Percentiles rank a stretch among this genome's conserved stretches.
Evolutionary conservation across 2,113 vertebrate genomes (phyloP).

Genomic region (Eleginops maclovinus): DNA sequence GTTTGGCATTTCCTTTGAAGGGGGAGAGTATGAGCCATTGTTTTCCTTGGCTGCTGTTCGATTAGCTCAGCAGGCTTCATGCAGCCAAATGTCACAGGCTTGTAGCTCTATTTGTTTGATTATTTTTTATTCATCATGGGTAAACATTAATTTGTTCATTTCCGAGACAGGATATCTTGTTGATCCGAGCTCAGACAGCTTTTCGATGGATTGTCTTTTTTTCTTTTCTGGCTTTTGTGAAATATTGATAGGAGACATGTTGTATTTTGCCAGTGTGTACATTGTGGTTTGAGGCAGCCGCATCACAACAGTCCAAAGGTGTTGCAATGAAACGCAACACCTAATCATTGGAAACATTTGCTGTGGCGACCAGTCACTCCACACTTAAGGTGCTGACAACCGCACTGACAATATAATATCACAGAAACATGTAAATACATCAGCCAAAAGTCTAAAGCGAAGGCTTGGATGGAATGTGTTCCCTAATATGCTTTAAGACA

Average conservation of each 20-base stretch:
- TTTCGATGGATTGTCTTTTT: not conserved
- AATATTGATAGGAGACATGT: constrained; percentile 16
- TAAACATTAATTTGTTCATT: constrained; percentile 35
- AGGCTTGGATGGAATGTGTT: not conserved
- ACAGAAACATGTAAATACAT: constrained; percentile 16
- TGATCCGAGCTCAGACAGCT: not conserved
- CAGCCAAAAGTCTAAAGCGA: not conserved
- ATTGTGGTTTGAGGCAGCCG: not conserved
- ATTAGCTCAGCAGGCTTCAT: constrained; percentile 61
- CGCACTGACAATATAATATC: not conserved
- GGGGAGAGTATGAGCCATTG: constrained; percentile 75
- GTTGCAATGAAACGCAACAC: constrained; percentile 13
- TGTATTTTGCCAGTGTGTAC: constrained; percentile 6
- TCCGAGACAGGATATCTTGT: constrained; percentile 9
- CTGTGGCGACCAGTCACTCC: not conserved
- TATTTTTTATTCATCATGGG: constrained; percentile 46
- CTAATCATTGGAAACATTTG: constrained; percentile 1
- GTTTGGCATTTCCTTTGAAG: constrained; percentile 84
- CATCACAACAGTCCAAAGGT: constrained; percentile 4
- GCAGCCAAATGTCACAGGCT: constrained; percentile 71
- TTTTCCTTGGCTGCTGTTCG: constrained; percentile 77
- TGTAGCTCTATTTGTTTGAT: constrained; percentile 53
- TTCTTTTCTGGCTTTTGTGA: not conserved
- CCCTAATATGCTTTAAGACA: not conserved
- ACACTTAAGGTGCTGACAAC: constrained; percentile 1